Evolutionary conservation across 2,797 vertebrate species (phyloP).

Genomic region (Falco rusticolus): DNA sequence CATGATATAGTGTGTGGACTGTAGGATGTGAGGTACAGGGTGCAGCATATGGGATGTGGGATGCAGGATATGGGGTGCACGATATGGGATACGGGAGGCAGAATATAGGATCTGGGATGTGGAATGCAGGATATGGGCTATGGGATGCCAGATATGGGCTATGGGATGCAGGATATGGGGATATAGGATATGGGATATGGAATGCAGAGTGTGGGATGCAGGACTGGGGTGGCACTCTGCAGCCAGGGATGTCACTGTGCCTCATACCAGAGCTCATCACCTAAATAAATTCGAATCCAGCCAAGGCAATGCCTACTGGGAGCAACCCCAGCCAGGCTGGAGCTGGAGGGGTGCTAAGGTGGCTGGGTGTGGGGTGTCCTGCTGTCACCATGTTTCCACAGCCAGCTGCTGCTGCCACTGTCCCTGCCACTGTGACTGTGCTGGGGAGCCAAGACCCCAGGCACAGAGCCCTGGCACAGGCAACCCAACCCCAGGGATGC

Average conservation of each 20-base stretch:
- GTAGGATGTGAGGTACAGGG: neutral
- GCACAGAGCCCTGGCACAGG: neutral
- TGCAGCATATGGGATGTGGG: no score
- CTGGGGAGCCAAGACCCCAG: neutral
- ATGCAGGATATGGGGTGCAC: accelerated
- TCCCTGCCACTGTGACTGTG: neutral
- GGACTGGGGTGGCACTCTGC: neutral
- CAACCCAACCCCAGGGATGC: neutral
- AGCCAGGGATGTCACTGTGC: neutral
- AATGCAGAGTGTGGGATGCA: neutral
- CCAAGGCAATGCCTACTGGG: neutral
- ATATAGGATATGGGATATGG: no score
- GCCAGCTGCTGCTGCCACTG: neutral
- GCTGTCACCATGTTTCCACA: accelerated
- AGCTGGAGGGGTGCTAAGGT: no score
- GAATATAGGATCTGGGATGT: neutral
- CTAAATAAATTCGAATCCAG: neutral
- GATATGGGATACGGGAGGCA: neutral
- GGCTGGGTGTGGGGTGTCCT: no score
- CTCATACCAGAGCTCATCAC: neutral
- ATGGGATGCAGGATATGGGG: no score
- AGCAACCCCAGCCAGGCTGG: neutral
- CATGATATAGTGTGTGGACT: neutral
- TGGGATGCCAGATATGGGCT: neutral
- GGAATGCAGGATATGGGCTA: neutral